Conservation (phyloP, 37 sponge, comb jelly and placozoan genomes). For the Axinella damicornis region DNA sequence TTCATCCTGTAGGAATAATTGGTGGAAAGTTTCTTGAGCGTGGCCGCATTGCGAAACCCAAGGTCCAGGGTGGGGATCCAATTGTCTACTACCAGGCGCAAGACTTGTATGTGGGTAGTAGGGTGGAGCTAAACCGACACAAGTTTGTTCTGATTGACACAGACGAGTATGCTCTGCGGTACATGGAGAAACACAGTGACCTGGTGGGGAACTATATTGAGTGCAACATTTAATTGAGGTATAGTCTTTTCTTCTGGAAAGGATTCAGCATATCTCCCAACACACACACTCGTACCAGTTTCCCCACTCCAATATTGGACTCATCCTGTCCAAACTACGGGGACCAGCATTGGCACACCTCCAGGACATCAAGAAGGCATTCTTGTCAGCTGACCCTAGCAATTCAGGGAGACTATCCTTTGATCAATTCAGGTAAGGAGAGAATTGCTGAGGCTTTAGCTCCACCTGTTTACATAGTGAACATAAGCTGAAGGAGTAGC, state of each 20-base stretch:
- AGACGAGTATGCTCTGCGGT: slow-evolving; percentile 95
- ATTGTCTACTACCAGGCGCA: slow-evolving; percentile 73
- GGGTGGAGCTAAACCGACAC: slow-evolving; percentile 81
- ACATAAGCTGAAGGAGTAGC: no score
- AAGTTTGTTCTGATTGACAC: slow-evolving; percentile 89
- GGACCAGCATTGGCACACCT: slow-evolving; percentile 68
- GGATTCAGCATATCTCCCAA: no score
- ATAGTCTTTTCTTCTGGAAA: no score
- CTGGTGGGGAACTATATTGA: slow-evolving; percentile 21
- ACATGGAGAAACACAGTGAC: slow-evolving; percentile 89
- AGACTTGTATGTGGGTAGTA: slow-evolving; percentile 90
- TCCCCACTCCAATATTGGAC: slow-evolving; percentile 76
- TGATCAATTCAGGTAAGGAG: slow-evolving; percentile 60
- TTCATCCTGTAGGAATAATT: slow-evolving; percentile 68
- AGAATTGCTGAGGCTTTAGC: no score
- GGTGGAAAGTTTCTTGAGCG: slow-evolving; percentile 95
- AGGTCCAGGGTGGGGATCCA: slow-evolving; percentile 29
- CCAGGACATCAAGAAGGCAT: slow-evolving; percentile 29
- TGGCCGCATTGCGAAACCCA: slow-evolving; percentile 73
- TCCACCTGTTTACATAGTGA: no score
- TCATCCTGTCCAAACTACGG: slow-evolving; percentile 71
- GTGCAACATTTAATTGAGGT: no score
- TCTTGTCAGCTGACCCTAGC: slow-evolving; percentile 45
- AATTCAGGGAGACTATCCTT: slow-evolving; percentile 42
- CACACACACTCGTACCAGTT: slow-evolving; percentile 47